Base-by-base conservation (phyloP, 2,113 vertebrate genomes). In the Solea solea region DNA sequence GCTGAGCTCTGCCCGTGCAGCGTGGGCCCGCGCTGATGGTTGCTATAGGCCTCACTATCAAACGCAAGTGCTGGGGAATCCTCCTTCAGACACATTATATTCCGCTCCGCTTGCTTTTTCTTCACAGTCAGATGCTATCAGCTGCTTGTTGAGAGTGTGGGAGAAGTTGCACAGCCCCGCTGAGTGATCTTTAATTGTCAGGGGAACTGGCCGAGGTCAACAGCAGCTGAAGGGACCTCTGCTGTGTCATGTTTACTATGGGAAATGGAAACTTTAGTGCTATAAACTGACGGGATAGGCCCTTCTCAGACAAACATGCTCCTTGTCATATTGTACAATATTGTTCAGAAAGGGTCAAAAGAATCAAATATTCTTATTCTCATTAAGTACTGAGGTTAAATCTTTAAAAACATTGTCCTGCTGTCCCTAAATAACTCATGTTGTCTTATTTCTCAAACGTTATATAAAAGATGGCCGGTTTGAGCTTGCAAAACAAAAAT, bases 131-230 rank as follows among this genome's bases (percentile, higher is more conserved):
- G 86, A 88, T 77, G 84, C 72, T 76, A 87, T 88, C 86, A 85
- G 78, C 74, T 73, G 83, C 83, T 88, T 86, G 84, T 72, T 81
- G 64, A 59, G 81, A 82, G 72, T 84, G 88, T 88, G 88, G 82
- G 78, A 92, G 88, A 91, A 90, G 84, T 87, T 79, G 60, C 84
- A 74, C 53, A 42, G 81, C 69, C 62, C 49, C 77, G 84, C 85
- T 84, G 82, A 91, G 80, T 87, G 89, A 88, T 90, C 82, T 83
- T 87, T 86, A 88, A 88, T 88, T 88, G 86, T 83, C 79, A 68
- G 21, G 72, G 72, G 82, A 81, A 82, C 71, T 80, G 73, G 73
- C 44, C 76, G 57, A 83, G 90, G 86, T 90, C 90, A 87, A 75
- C 84, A 76, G 81, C 82, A 86, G 82, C 81, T 66, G 64, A 67